Evolutionary conservation across 1,140 invertebrate genomes (phyloP).

Genomic region (Eumaeus atala): DNA sequence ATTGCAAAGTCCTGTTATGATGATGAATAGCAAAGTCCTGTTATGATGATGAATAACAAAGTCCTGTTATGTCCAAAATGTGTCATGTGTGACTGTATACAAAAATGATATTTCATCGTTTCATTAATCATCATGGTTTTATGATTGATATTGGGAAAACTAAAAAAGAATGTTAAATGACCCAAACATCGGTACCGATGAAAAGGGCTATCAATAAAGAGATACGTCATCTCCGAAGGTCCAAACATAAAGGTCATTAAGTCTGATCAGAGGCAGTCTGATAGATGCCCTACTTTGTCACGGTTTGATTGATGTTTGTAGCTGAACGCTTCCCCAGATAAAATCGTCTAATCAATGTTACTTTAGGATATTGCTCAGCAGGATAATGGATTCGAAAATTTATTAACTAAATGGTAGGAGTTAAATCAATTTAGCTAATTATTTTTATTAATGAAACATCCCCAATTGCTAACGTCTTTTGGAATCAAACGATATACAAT

Average conservation of each 20-base stretch:
- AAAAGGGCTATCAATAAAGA: constrained; percentile 19
- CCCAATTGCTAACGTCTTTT: too few relatives aligned
- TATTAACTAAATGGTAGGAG: constrained; percentile 11
- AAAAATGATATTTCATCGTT: too few relatives aligned
- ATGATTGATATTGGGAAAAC: neutral
- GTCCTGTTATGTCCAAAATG: too few relatives aligned
- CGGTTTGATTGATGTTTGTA: constrained; percentile 27
- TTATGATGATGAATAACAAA: too few relatives aligned
- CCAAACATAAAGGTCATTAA: constrained; percentile 23
- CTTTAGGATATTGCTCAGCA: constrained; percentile 13
- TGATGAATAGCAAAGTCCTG: too few relatives aligned
- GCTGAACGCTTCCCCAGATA: constrained; percentile 16
- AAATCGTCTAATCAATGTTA: constrained; percentile 23
- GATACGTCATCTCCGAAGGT: constrained; percentile 16
- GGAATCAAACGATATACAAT: too few relatives aligned
- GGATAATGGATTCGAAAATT: constrained; percentile 11
- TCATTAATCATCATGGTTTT: neutral
- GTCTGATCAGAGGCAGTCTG: constrained; percentile 20
- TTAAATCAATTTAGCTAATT: constrained; percentile 2
- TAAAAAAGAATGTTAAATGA: constrained; percentile 13
- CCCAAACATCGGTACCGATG: constrained; percentile 11
- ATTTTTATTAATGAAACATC: constrained; percentile 1
- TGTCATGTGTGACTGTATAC: too few relatives aligned
- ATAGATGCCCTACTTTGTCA: constrained; percentile 30
- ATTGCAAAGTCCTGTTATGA: too few relatives aligned